Evolutionary conservation across 2,113 vertebrate species (phyloP), one percentile per base, ranked within the genome.

Genomic region (Nibea coibor): DNA sequence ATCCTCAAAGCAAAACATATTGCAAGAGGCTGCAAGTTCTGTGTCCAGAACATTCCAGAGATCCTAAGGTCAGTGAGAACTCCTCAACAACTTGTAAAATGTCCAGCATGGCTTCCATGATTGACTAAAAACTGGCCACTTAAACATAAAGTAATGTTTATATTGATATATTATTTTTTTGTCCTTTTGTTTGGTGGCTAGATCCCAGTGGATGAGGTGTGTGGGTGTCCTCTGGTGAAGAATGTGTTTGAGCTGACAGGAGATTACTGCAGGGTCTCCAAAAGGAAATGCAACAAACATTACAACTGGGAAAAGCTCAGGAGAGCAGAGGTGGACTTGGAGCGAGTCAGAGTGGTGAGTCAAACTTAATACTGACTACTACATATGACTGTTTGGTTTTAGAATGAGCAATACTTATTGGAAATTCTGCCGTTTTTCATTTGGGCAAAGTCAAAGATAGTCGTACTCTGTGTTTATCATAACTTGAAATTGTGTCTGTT

Each of bases 271-370:
- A 94, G 95, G 19, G 94, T 97, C 31, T 93, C 97, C 9, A 98
- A 98, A 83, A 95, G 97, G 24, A 97, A 97, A 78, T 98, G 97
- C 85, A 98, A 97, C 91, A 95, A 96, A 39, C 97, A 98, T 88
- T 98, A 98, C 87, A 97, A 97, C 90, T 98, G 97, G 97, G 97
- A 98, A 88, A 98, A 98, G 87, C 94, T 98, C 2, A 88, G 97
- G n/a, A 94, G 97, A 24, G 97, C 97, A 0, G 97, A 98, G 86
- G 97, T 98, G 79, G 97, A 98, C 89, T 77, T 98, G 90, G 97
- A 98, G 85, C 94, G 97, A 0, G 97, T 98, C 59, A 91, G 97
- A 17, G 97, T 98, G 97, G 97, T 97, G 59, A 69, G 92, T 84
- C 0, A 3, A 20, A 56, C 54, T 24, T 35, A 0, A 14, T 26